Evolutionary conservation across 2,888 invertebrate genomes (phyloP), one percentile per base, ranked within the genome.

Genomic region (Neoscelio sp.): DNA sequence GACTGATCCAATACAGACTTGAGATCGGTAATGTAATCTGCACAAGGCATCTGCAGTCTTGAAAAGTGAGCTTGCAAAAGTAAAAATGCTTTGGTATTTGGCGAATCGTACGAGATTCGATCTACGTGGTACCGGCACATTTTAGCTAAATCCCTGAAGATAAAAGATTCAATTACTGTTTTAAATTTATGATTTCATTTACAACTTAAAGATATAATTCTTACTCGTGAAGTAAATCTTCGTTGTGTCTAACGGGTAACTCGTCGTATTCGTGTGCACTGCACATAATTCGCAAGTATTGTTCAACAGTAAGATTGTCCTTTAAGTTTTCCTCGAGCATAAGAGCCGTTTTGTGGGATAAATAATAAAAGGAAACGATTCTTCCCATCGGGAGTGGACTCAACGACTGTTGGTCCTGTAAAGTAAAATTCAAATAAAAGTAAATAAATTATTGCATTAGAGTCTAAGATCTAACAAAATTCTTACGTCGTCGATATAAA

Each of bases 1-100:
- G 98, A 94, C 91, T 99, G 99, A 91, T 99, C 99, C 52, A 99
- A 92, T 0, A 99, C 98, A 8, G 98, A 97, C 91, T 99, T 99
- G 30, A 97, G 94, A 91, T 99, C 99, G 0, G 99, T 99, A 64
- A 95, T 91, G 90, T 99, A 99, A 91, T 99, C 99, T 0, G 98
- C 94, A 86, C 96, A 96, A 0, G 99, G 98, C 62, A 99, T 91
- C 23, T 93, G 91, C 3, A 96, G 89, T 40, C 96, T 94, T n/a
- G 95, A 94, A 90, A 99, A 95, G 89, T 99, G 98, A 7, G 98
- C 97, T 92, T 99, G 99, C 5, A 99, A 93, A 62, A 99, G 91
- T 3, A 99, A 91, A 91, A 96, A 95, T 3, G 99, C 95, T 92
- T 99, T 99, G 3, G 98, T 96, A 91, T 98, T 95, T 0, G 99